Percentiles rank a stretch among this genome's conserved stretches.
phyloP scores from a whole-genome alignment of 1,140 invertebrate genomes.

The Cotesia typhae region DNA sequence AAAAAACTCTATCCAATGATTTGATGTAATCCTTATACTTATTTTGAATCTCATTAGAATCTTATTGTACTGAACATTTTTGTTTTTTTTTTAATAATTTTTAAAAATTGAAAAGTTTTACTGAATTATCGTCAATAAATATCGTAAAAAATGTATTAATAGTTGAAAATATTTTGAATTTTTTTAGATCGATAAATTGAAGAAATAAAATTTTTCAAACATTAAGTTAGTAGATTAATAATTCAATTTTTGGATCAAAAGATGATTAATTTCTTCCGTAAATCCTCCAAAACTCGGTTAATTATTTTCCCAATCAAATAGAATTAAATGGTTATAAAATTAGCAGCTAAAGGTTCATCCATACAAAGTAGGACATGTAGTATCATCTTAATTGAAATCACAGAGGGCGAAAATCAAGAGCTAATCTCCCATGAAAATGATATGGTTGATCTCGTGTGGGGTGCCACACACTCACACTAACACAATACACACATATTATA shows the following conservation, averaged over 20 bases:
- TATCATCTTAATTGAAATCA: slow-evolving; percentile 60
- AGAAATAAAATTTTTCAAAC: too few relatives aligned
- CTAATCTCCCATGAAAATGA: slow-evolving; percentile 64
- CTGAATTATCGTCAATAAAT: too few relatives aligned
- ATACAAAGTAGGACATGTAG: slow-evolving; percentile 7
- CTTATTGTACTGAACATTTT: background rate
- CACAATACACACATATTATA: background rate
- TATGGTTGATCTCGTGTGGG: slow-evolving; percentile 59
- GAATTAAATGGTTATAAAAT: background rate
- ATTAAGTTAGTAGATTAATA: too few relatives aligned
- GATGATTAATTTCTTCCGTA: background rate
- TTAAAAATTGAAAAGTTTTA: too few relatives aligned
- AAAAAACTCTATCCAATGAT: background rate
- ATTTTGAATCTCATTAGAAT: slow-evolving; percentile 3
- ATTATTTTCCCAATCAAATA: too few relatives aligned
- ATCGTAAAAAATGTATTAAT: too few relatives aligned
- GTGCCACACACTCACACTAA: slow-evolving; percentile 38
- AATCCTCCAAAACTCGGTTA: background rate
- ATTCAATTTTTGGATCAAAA: too few relatives aligned
- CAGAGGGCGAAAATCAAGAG: slow-evolving; percentile 43
- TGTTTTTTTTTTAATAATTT: too few relatives aligned
- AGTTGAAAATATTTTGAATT: too few relatives aligned
- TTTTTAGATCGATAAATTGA: too few relatives aligned
- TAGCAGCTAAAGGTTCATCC: background rate
- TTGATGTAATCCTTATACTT: too few relatives aligned